Percentiles rank a stretch among this genome's conserved stretches.
Conservation (phyloP, 2,888 invertebrate genomes). For the Sarcophaga carnaria region DNA sequence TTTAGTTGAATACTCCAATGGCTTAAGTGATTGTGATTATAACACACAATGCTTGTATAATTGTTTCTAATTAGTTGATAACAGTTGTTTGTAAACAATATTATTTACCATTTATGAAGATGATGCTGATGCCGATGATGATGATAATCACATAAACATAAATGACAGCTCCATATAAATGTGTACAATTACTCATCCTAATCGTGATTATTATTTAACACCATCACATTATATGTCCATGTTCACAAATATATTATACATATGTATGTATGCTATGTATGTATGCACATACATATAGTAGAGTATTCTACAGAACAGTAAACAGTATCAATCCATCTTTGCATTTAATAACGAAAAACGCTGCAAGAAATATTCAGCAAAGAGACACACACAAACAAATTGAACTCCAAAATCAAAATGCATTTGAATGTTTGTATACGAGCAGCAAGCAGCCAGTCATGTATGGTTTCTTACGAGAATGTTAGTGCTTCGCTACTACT, state of each 20-base stretch:
- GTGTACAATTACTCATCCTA: slow-evolving; percentile 1
- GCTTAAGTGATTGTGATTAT: neutral
- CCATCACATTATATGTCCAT: slow-evolving; percentile 26
- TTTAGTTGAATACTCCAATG: neutral
- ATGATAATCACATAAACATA: slow-evolving; percentile 18
- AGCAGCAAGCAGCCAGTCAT: neutral
- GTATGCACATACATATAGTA: neutral
- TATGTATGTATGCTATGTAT: neutral
- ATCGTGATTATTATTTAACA: slow-evolving; percentile 43
- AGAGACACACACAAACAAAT: neutral
- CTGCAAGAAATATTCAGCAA: slow-evolving; percentile 23
- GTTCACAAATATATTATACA: neutral
- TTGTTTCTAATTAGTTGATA: neutral
- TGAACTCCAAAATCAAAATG: neutral
- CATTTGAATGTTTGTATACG: neutral
- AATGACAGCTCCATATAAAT: slow-evolving; percentile 31
- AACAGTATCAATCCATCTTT: slow-evolving; percentile 24
- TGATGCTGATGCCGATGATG: neutral
- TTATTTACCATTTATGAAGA: neutral
- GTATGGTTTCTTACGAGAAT: neutral
- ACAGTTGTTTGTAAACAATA: neutral
- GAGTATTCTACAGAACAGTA: too few species aligned
- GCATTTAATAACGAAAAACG: slow-evolving; percentile 16
- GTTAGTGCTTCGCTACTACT: neutral
- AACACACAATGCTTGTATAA: too few species aligned